Evolutionary conservation across 2,888 invertebrate species (phyloP).

Genomic region (Scotopteryx bipunctaria): DNA sequence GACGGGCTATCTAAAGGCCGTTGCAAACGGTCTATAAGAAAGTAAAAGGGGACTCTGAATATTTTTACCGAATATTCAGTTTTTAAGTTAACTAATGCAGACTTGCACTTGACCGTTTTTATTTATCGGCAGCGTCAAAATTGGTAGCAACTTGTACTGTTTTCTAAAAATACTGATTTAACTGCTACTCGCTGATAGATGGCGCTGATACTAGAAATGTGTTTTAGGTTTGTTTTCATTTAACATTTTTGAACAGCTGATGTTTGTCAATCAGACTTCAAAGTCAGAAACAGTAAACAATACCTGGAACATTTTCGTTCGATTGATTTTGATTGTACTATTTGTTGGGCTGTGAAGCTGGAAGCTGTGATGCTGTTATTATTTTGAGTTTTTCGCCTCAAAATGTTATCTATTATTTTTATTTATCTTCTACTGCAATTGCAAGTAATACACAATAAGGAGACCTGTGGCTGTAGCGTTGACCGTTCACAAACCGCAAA

Average conservation of each 20-base stretch:
- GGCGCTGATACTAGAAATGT: background rate
- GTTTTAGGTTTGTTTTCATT: background rate
- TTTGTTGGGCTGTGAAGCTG: too few species aligned
- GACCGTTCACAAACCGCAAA: constrained; percentile 46
- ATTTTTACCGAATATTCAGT: too few species aligned
- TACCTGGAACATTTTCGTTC: too few species aligned
- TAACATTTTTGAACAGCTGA: background rate
- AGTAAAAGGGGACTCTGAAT: too few species aligned
- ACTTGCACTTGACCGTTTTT: too few species aligned
- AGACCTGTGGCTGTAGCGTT: constrained; percentile 64
- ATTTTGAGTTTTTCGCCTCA: constrained; percentile 1
- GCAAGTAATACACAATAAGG: constrained; percentile 40
- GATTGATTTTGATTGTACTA: too few species aligned
- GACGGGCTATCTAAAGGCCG: too few species aligned
- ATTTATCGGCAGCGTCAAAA: too few species aligned
- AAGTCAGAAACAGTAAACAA: too few species aligned
- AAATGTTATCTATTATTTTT: constrained; percentile 35
- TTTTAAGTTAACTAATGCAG: too few species aligned
- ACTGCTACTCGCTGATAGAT: constrained; percentile 15
- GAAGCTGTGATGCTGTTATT: background rate
- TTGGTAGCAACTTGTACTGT: background rate
- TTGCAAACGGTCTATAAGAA: too few species aligned
- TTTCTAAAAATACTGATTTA: background rate
- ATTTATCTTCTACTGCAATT: constrained; percentile 47
- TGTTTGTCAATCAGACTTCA: background rate